Percentiles rank a stretch among this genome's conserved stretches.
phyloP scores from a whole-genome alignment of 1,140 invertebrate genomes.

The Pachypeltis micranthus region DNA sequence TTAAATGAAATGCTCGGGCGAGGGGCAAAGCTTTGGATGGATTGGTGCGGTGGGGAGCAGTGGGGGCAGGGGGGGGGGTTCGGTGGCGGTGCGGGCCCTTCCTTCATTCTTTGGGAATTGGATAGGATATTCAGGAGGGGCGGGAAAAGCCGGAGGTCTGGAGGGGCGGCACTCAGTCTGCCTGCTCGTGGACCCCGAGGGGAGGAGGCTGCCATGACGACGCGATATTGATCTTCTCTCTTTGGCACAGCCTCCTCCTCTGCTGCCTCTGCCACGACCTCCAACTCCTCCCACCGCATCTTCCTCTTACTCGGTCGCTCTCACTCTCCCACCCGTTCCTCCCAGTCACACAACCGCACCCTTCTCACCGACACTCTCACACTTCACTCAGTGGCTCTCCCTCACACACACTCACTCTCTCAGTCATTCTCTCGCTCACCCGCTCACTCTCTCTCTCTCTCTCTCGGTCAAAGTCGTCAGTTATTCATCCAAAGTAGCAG shows the following conservation, averaged over 20 bases:
- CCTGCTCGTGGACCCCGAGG: background rate
- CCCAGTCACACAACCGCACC: too few relatives aligned
- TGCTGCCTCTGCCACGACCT: background rate
- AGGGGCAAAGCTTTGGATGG: too few relatives aligned
- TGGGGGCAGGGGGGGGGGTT: too few relatives aligned
- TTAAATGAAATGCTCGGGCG: too few relatives aligned
- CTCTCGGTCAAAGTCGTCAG: background rate
- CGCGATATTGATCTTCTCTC: conserved; percentile 8
- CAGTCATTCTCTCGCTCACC: background rate
- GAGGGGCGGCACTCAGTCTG: conserved; percentile 3
- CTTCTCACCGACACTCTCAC: too few relatives aligned
- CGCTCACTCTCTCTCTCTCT: background rate
- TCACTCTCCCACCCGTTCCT: background rate
- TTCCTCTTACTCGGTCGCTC: background rate
- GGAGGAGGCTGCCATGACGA: conserved; percentile 1
- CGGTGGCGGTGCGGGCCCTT: too few relatives aligned
- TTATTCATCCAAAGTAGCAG: background rate
- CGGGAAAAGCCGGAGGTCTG: conserved; percentile 9
- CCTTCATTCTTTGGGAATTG: background rate
- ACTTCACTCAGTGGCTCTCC: too few relatives aligned
- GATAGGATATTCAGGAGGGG: background rate
- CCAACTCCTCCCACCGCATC: too few relatives aligned
- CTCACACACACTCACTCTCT: too few relatives aligned
- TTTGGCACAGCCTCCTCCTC: background rate
- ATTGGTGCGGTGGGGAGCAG: too few relatives aligned